Evolutionary conservation across 1,140 invertebrate species (phyloP).

Genomic region (Hesperophylax magnus): DNA sequence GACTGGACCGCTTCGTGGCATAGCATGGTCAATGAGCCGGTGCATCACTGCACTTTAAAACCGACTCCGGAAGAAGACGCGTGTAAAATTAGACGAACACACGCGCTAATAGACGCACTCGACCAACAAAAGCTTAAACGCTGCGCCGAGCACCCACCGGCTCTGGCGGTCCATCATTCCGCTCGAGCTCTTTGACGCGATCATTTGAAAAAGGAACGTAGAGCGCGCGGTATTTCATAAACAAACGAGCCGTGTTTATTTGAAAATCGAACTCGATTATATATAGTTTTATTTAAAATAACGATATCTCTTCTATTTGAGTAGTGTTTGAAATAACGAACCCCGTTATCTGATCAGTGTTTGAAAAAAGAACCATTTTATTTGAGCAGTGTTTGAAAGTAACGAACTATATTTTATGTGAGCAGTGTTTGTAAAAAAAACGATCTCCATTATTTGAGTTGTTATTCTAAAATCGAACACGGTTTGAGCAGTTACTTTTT

Average conservation of each 20-base stretch:
- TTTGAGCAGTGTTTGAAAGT: no score
- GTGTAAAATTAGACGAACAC: slow-evolving; percentile 47
- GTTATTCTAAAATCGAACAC: no score
- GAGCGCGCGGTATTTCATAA: background rate
- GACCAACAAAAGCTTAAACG: slow-evolving; percentile 42
- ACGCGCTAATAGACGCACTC: slow-evolving; percentile 29
- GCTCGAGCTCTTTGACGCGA: slow-evolving; percentile 1
- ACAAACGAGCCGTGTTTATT: no score
- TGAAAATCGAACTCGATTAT: no score
- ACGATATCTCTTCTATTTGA: no score
- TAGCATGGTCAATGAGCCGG: background rate
- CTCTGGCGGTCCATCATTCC: slow-evolving; percentile 18
- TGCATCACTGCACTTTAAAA: background rate
- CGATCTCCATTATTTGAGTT: no score
- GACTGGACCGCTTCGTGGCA: background rate
- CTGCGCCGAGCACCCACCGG: background rate
- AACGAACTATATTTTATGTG: no score
- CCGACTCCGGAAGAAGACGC: slow-evolving; percentile 40
- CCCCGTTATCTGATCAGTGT: no score
- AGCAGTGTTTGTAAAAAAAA: no score
- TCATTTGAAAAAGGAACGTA: slow-evolving; percentile 1
- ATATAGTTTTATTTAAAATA: no score
- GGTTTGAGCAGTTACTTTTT: background rate
- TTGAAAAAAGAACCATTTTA: no score
- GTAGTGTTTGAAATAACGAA: no score